Evolutionary conservation across 2,888 invertebrate genomes (phyloP).

Genomic region (Diachrysia chrysitis): DNA sequence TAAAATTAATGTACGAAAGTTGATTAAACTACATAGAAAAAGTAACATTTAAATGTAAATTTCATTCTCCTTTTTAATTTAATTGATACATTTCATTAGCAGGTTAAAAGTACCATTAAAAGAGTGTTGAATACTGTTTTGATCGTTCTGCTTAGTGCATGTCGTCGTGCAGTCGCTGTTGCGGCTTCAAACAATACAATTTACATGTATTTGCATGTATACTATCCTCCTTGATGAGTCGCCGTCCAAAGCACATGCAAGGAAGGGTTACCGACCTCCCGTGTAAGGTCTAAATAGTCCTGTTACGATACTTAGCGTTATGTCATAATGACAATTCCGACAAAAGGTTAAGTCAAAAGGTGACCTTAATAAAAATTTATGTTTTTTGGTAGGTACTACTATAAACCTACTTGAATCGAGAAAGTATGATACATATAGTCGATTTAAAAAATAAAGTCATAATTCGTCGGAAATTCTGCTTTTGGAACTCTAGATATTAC

Average conservation of each 20-base stretch:
- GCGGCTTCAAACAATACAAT: constrained; percentile 29
- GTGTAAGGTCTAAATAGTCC: not conserved
- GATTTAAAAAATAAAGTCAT: too few species aligned
- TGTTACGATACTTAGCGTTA: not conserved
- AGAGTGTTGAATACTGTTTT: constrained; percentile 35
- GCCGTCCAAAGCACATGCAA: constrained; percentile 15
- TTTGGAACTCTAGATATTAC: too few species aligned
- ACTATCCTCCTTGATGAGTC: constrained; percentile 26
- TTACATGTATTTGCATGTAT: constrained; percentile 28
- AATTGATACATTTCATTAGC: constrained; percentile 32
- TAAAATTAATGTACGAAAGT: not conserved
- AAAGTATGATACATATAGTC: too few species aligned
- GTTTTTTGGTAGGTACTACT: too few species aligned
- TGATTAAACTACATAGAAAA: constrained; percentile 8
- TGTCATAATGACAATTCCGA: not conserved
- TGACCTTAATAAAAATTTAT: too few species aligned
- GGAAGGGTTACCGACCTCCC: constrained; percentile 18
- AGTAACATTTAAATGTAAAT: constrained; percentile 45
- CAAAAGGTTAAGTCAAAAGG: not conserved
- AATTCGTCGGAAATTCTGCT: too few species aligned
- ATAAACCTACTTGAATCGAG: too few species aligned
- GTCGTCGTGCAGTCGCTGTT: constrained; percentile 17
- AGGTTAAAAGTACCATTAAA: constrained; percentile 16
- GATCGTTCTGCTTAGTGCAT: constrained; percentile 40
- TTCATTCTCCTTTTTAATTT: constrained; percentile 23